phyloP scores from a whole-genome alignment of 2,888 invertebrate genomes.

The Scaptomyza cyrtandrae region DNA sequence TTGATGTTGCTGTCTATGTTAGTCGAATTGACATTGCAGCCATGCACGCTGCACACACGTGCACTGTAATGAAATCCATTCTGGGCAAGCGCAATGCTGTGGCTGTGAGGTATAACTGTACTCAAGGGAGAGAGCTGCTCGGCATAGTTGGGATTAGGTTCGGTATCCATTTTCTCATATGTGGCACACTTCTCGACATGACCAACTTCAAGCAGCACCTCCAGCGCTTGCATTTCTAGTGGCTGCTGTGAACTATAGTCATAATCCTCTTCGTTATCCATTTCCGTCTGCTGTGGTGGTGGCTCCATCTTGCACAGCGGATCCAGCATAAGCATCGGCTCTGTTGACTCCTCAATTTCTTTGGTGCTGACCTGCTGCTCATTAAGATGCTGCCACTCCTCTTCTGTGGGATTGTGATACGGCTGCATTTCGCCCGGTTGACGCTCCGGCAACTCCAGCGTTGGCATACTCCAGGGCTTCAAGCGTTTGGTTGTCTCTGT shows the following conservation, averaged over 20 bases:
- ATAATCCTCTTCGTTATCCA: slow-evolving; percentile 9
- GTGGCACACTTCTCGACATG: slow-evolving; percentile 69
- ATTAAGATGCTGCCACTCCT: slow-evolving; percentile 62
- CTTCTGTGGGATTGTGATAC: slow-evolving; percentile 44
- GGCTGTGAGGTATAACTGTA: neutral
- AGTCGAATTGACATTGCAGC: slow-evolving; percentile 55
- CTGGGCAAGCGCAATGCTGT: neutral
- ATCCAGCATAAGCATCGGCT: slow-evolving; percentile 47
- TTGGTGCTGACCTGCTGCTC: neutral
- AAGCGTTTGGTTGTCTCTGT: slow-evolving; percentile 57
- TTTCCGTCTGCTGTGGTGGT: neutral
- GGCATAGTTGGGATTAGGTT: slow-evolving; percentile 22
- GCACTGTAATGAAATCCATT: slow-evolving; percentile 48
- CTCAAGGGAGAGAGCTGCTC: slow-evolving; percentile 10
- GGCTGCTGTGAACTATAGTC: slow-evolving; percentile 38
- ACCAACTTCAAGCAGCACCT: slow-evolving; percentile 67
- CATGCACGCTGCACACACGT: slow-evolving; percentile 62
- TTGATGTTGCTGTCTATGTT: slow-evolving; percentile 52
- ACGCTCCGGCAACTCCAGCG: slow-evolving; percentile 59
- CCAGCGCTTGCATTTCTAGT: slow-evolving; percentile 44
- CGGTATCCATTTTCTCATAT: slow-evolving; percentile 57
- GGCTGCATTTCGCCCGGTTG: slow-evolving; percentile 8
- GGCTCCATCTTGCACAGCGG: slow-evolving; percentile 1
- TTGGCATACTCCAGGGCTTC: slow-evolving; percentile 78
- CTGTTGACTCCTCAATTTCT: slow-evolving; percentile 7